phyloP scores from a whole-genome alignment of 2,113 vertebrate species.

The Leptodactylus fuscus region DNA sequence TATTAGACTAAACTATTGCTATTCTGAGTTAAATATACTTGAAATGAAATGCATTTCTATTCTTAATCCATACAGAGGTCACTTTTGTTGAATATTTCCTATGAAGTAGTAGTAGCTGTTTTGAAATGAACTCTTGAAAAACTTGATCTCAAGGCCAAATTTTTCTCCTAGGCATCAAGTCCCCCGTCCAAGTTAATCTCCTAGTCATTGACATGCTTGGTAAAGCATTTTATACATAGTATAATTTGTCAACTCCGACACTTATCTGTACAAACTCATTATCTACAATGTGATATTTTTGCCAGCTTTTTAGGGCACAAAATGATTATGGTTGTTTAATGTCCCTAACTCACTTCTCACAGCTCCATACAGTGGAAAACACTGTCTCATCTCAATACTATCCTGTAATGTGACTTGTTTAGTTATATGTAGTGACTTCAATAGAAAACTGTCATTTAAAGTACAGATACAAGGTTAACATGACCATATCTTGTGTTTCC shows the following conservation, averaged over 20 bases:
- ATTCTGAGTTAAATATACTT: too few relatives aligned
- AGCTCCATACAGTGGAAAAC: constrained; percentile 17
- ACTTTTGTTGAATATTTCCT: background rate
- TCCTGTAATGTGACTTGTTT: background rate
- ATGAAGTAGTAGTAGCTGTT: background rate
- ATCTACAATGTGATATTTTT: constrained; percentile 33
- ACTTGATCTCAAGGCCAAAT: constrained; percentile 56
- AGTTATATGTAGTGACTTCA: constrained; percentile 49
- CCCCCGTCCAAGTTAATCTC: constrained; percentile 40
- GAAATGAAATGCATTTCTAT: background rate
- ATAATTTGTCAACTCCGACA: constrained; percentile 49
- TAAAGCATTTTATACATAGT: constrained; percentile 61
- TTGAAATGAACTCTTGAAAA: constrained; percentile 25
- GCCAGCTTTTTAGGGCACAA: constrained; percentile 58
- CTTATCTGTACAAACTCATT: constrained; percentile 53
- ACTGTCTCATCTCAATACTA: constrained; percentile 18
- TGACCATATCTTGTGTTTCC: constrained; percentile 3
- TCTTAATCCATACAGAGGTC: background rate
- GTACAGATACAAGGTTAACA: constrained; percentile 47
- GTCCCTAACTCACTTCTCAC: constrained; percentile 1
- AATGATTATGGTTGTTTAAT: background rate
- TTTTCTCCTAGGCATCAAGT: constrained; percentile 40
- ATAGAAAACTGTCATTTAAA: constrained; percentile 39
- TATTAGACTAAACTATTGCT: too few relatives aligned
- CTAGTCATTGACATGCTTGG: constrained; percentile 52